These are phyloP conservation scores for Scaptomyza cyrtandrae DNA, from an alignment of 2,888 invertebrate genomes.

Conservation along the genomic window DNA sequence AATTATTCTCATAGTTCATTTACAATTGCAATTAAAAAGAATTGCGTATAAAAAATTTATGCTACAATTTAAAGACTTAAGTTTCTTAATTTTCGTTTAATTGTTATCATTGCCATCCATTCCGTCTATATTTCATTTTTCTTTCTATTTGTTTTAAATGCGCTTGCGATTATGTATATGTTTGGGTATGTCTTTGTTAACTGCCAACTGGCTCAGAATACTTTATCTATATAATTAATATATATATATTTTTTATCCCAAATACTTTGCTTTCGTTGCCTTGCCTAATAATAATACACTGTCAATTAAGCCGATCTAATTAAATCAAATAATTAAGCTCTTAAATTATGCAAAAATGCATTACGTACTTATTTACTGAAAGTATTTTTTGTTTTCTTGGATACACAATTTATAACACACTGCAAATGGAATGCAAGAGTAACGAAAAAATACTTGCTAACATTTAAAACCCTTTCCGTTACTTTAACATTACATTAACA, in stretches of 20 bases:
- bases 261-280: constrained; percentile 63
- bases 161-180: constrained; percentile 75
- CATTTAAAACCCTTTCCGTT: neutral
- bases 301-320: constrained; percentile 43
- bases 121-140: constrained; percentile 10
- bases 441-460: constrained; percentile 6
- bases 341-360: constrained; percentile 67
- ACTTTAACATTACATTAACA: constrained; percentile 13
- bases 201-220: constrained; percentile 47
- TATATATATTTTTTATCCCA: constrained; percentile 19
- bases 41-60: constrained; percentile 78
- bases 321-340: constrained; percentile 55
- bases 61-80: constrained; percentile 68
- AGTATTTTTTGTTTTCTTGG: constrained; percentile 20
- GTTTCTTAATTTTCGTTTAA: constrained; percentile 61
- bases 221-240: constrained; percentile 41
- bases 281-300: constrained; percentile 48
- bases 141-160: constrained; percentile 58
- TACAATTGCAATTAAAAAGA: constrained; percentile 72
- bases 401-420: neutral
- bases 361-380: constrained; percentile 45
- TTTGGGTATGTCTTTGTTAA: constrained; percentile 76
- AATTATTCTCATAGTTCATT: constrained; percentile 47
- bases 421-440: constrained; percentile 4
- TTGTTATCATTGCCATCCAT: constrained; percentile 50